Evolutionary conservation across 2,888 invertebrate genomes (phyloP).

Genomic region (Belgica antarctica): DNA sequence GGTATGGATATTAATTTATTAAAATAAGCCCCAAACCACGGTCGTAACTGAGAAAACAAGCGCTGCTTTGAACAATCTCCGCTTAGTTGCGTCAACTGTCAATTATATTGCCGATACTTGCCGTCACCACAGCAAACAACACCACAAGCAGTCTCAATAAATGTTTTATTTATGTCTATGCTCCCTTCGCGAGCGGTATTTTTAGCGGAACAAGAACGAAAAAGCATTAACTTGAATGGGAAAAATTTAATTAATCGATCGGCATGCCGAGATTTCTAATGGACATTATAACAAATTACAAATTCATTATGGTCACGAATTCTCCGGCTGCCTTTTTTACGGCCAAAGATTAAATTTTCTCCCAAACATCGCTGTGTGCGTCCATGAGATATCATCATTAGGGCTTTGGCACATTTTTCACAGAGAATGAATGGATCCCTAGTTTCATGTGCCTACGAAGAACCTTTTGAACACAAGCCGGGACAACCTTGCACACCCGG

Average conservation of each 20-base stretch:
- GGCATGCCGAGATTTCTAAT: neutral
- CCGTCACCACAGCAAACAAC: neutral
- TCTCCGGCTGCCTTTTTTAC: neutral
- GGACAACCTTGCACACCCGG: too few species aligned
- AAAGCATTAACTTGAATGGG: neutral
- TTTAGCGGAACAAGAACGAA: neutral
- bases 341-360: neutral
- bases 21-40: neutral
- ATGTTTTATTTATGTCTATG: too few species aligned
- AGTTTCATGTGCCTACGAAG: too few species aligned
- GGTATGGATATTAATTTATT: neutral
- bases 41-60: neutral
- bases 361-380: neutral
- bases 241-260: conserved; percentile 21
- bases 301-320: conserved; percentile 22
- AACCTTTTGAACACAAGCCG: too few species aligned
- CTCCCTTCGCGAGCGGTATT: too few species aligned
- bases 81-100: neutral
- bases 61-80: conserved; percentile 4
- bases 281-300: neutral
- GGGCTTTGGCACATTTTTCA: too few species aligned
- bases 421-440: too few species aligned
- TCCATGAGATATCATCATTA: conserved; percentile 3
- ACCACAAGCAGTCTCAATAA: neutral
- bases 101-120: neutral